Percentiles rank a stretch among this genome's conserved stretches.
Evolutionary conservation across 2,888 invertebrate species (phyloP).

Genomic region (Mantis religiosa): DNA sequence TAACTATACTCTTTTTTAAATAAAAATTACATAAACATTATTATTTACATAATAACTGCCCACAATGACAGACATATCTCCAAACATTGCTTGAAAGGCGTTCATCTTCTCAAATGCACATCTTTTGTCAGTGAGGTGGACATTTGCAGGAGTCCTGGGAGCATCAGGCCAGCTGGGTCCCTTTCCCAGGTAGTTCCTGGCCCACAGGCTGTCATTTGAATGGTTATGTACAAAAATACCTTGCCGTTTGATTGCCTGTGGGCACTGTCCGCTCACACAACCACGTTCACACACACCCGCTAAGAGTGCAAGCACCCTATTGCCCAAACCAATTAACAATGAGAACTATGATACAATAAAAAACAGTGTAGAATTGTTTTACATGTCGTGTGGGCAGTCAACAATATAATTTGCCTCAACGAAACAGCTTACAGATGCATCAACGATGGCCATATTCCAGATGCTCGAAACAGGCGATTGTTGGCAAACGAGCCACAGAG

Average conservation of each 20-base stretch:
- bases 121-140: background rate
- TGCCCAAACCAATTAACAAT: slow-evolving; percentile 1
- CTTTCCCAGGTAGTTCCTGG: background rate
- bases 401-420: slow-evolving; percentile 22
- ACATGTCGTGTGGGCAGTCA: slow-evolving; percentile 7
- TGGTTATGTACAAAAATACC: background rate
- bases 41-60: slow-evolving; percentile 19
- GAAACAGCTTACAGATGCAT: slow-evolving; percentile 31
- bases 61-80: slow-evolving; percentile 3
- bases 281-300: background rate
- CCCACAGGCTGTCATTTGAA: background rate
- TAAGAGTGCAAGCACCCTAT: background rate
- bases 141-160: background rate
- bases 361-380: background rate
- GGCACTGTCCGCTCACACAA: background rate
- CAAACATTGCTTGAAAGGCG: slow-evolving; percentile 4
- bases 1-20: slow-evolving; percentile 10
- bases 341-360: slow-evolving; percentile 11
- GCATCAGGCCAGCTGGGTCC: slow-evolving; percentile 7
- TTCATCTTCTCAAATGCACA: slow-evolving; percentile 8
- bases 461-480: background rate
- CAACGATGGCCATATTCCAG: background rate
- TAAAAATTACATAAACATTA: slow-evolving; percentile 23
- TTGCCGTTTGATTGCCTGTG: background rate
- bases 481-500: background rate